These are phyloP conservation scores for Buteo buteo DNA, from an alignment of 2,113 vertebrate species.

Conservation along the genomic window DNA sequence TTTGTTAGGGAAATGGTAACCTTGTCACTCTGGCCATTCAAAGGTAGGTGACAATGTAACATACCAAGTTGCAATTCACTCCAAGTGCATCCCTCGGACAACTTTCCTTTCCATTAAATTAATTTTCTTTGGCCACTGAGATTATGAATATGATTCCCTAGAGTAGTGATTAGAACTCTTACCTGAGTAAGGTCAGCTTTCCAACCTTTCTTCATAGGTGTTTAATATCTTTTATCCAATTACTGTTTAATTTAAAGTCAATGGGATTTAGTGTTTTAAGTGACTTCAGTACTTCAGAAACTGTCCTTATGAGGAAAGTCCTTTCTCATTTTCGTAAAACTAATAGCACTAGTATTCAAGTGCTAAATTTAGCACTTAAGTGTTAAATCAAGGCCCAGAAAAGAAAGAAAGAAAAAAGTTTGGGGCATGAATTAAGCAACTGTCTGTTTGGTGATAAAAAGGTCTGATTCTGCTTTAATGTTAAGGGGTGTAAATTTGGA, in stretches of 20 bases:
- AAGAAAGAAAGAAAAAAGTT: neutral
- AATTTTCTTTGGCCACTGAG: neutral
- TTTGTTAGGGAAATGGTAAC: neutral
- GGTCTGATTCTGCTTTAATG: neutral
- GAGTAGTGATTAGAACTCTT: neutral
- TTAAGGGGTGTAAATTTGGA: neutral
- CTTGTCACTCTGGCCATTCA: neutral
- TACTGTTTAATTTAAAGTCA: conserved; percentile 9
- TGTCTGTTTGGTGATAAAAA: neutral
- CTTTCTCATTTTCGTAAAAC: neutral
- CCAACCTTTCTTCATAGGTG: neutral
- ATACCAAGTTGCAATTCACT: neutral
- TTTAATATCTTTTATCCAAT: conserved; percentile 11
- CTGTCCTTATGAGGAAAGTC: neutral
- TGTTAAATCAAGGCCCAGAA: neutral
- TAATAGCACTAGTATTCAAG: neutral
- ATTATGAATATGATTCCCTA: neutral
- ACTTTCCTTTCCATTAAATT: neutral
- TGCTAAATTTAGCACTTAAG: neutral
- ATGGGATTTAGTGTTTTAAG: neutral
- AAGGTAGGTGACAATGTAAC: neutral
- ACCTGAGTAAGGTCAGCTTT: neutral
- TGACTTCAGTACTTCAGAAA: neutral
- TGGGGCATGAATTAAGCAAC: neutral
- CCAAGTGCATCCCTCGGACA: neutral